Base-by-base conservation (phyloP, 1,140 invertebrate genomes). In the Yoshiicerus persimilis region DNA sequence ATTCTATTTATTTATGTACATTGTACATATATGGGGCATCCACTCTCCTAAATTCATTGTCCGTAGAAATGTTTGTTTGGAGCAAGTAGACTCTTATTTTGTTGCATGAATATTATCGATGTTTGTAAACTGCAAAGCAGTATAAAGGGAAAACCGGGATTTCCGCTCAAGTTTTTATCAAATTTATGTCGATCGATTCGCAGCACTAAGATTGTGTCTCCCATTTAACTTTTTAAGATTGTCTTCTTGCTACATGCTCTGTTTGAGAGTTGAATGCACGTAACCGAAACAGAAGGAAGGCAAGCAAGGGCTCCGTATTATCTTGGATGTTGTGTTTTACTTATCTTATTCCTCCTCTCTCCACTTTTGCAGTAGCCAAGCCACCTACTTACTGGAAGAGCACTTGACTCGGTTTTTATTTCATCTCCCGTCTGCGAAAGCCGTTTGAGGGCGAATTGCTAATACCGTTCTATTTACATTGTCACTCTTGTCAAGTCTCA, bases 161-260 rank as follows among this genome's bases (percentile, higher is more conserved):
- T 88, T 88, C 87, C 87, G 87, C 84, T 80, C 64, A 70, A 86
- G 64, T 88, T 88, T 88, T 86, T 88, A 88, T 88, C 87, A 88
- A 88, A 88, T 88, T 88, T 88, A 86, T 88, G 87, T 88, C 64
- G 87, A 88, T 88, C 87, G 87, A 88, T 88, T 88, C n/a, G 11
- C 4, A 80, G 75, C 32, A 80, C 75, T 80, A 36, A 38, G 32
- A 80, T 32, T 80, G 75, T 80, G 27, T 80, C 32, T 36, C 16
- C 32, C 25, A 16, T 30, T 16, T 30, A 27, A 70, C 25, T 70
- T 70, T 70, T 70, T 30, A 70, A 70, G 30, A 70, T 30, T 70
- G 25, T 36, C 34, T 80, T 80, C 23, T 2, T 8, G 23, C 23
- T 16, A 25, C 23, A 8, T 6, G 3, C 56, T 39, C 38, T 13